Percentiles rank a stretch among this genome's conserved stretches.
These are phyloP conservation scores for Accipiter virgatus DNA, from an alignment of 2,113 vertebrate species.

Conservation along the genomic window DNA sequence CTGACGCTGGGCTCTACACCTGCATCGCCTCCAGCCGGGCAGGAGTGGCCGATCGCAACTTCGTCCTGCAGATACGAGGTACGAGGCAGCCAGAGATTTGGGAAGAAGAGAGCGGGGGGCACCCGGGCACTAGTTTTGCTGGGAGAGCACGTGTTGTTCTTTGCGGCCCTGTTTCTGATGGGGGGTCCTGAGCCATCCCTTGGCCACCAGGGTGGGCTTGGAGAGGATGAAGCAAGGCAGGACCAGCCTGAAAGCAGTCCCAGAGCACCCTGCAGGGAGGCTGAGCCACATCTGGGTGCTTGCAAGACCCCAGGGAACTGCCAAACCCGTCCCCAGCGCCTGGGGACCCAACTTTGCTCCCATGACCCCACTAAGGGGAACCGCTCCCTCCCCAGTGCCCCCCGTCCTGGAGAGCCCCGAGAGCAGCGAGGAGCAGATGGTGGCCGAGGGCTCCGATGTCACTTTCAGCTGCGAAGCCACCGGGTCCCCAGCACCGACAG, in stretches of 20 bases:
- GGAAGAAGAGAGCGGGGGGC: fast-evolving
- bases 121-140: fast-evolving
- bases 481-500: conserved; percentile 77
- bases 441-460: conserved; percentile 79
- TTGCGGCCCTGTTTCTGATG: neutral
- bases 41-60: conserved; percentile 81
- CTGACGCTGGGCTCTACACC: conserved; percentile 84
- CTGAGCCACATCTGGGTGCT: neutral
- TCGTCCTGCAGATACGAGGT: conserved; percentile 87
- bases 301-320: fast-evolving
- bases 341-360: neutral
- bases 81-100: neutral
- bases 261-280: neutral
- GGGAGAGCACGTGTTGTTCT: fast-evolving
- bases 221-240: neutral
- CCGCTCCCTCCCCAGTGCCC: conserved; percentile 66
- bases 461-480: conserved; percentile 84
- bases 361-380: fast-evolving
- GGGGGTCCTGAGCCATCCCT: neutral
- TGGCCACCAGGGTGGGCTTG: fast-evolving
- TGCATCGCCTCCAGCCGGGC: conserved; percentile 84
- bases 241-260: neutral
- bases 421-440: conserved; percentile 77
- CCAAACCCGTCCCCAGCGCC: neutral
- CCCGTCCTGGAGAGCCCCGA: conserved; percentile 76